Evolutionary conservation across 2,113 vertebrate genomes (phyloP).

Genomic region (Aptenodytes patagonicus): DNA sequence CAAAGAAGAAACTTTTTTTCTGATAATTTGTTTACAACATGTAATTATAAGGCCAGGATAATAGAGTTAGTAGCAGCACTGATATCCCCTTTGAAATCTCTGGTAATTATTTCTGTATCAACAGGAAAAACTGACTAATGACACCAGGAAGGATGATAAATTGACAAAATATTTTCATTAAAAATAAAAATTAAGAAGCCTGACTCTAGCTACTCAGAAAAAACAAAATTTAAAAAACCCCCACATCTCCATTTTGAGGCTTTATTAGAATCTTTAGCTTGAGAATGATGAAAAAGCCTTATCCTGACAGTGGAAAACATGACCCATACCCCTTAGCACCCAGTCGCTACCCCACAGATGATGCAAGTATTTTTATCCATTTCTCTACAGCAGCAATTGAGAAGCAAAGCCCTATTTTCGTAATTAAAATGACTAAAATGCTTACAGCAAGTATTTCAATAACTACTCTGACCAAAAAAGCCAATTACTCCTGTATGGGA

Average conservation of each 20-base stretch:
- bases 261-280: background rate
- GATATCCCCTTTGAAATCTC: conserved; percentile 11
- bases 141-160: conserved; percentile 49
- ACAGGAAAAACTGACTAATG: conserved; percentile 44
- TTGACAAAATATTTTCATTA: conserved; percentile 44
- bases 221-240: background rate
- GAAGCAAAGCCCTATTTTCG: background rate
- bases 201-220: background rate
- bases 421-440: background rate
- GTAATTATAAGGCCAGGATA: background rate
- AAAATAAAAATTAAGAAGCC: background rate
- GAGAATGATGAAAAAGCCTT: background rate
- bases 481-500: background rate
- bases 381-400: background rate
- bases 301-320: background rate
- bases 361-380: background rate
- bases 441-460: background rate
- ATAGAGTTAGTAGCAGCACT: background rate
- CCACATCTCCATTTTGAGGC: background rate
- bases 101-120: conserved; percentile 36
- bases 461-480: background rate
- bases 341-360: background rate
- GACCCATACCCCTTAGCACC: background rate
- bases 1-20: conserved; percentile 17
- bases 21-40: conserved; percentile 18